A percentile compares a stretch with the other conserved stretches of the same genome.
Conservation (phyloP, 2,113 vertebrate species). For the Psephotus haematonotus region DNA sequence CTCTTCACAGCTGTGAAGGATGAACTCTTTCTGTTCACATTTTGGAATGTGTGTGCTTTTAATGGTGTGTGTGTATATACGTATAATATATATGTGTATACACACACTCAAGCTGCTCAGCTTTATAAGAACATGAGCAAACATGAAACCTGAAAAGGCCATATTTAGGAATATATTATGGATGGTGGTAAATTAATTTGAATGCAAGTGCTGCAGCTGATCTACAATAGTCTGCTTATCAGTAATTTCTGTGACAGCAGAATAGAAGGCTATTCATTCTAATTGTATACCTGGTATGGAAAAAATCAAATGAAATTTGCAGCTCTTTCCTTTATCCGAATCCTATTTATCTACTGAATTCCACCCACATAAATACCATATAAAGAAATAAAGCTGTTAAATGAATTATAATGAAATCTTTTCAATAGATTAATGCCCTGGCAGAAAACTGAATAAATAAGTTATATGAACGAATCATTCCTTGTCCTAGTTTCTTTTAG, state of each 20-base stretch:
- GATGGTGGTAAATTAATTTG: background rate
- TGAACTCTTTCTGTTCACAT: background rate
- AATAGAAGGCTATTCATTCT: background rate
- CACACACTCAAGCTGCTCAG: background rate
- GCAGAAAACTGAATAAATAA: slow-evolving; percentile 18
- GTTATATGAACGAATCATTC: slow-evolving; percentile 19
- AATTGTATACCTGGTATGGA: slow-evolving; percentile 30
- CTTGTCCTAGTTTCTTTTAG: slow-evolving; percentile 34
- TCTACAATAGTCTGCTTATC: background rate
- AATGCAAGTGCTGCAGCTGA: background rate
- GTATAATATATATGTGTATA: background rate
- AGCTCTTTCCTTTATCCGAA: slow-evolving; percentile 21
- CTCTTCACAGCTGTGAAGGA: background rate
- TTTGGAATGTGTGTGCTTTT: background rate
- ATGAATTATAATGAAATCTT: slow-evolving; percentile 24
- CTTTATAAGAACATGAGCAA: background rate
- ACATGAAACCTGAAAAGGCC: background rate
- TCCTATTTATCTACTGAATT: slow-evolving; percentile 20
- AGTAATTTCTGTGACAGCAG: background rate
- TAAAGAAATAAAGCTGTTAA: slow-evolving; percentile 28
- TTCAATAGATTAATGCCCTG: slow-evolving; percentile 20
- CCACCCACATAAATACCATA: slow-evolving; percentile 8
- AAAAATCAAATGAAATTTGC: slow-evolving; percentile 23
- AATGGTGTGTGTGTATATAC: fast-evolving
- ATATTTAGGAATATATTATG: background rate